Conservation (phyloP, 2,113 vertebrate species). For the Donacobius atricapilla region DNA sequence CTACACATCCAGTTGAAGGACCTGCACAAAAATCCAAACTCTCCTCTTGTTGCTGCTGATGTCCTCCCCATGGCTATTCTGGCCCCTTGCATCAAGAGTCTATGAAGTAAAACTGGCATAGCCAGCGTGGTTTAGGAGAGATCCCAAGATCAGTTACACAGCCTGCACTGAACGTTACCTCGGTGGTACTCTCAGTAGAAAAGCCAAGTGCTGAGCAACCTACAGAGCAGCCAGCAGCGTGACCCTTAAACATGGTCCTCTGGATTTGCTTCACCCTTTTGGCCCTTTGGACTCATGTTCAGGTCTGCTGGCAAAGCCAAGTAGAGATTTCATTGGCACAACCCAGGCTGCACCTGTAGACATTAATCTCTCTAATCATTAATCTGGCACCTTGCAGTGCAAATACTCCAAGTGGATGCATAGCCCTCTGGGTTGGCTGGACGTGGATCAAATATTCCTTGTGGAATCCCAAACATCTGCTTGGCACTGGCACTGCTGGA, state of each 20-base stretch:
- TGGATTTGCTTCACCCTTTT: neutral
- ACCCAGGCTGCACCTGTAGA: neutral
- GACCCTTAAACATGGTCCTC: neutral
- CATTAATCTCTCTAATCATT: conserved; percentile 1
- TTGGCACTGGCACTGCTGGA: neutral
- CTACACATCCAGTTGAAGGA: neutral
- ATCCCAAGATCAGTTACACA: neutral
- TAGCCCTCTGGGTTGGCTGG: neutral
- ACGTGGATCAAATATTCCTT: neutral
- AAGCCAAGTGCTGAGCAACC: neutral
- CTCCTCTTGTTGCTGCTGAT: neutral
- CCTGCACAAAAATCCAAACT: neutral
- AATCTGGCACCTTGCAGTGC: neutral
- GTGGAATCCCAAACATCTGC: conserved; percentile 11
- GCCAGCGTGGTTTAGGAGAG: neutral
- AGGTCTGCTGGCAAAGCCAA: neutral
- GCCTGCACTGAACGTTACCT: neutral
- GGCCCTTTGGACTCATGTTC: neutral
- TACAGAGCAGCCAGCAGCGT: neutral
- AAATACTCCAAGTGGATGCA: neutral
- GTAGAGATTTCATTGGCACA: neutral
- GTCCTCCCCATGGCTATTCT: neutral
- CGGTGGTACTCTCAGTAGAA: neutral
- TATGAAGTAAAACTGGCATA: neutral
- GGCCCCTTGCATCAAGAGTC: neutral